phyloP scores from a whole-genome alignment of 2,888 invertebrate genomes.

The Ptychoptera contaminata region DNA sequence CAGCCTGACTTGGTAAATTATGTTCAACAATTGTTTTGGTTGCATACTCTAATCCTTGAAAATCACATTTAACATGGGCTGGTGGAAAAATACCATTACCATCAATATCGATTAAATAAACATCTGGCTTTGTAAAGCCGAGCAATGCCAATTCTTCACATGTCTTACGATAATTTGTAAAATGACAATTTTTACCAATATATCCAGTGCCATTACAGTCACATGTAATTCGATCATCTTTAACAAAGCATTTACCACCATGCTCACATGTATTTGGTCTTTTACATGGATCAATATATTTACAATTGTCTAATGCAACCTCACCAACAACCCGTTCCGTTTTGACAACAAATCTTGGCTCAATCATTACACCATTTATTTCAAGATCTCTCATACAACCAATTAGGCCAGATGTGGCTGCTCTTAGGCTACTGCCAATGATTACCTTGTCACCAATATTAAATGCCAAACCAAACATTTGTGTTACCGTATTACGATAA shows the following conservation, averaged over 20 bases:
- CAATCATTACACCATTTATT: constrained; percentile 66
- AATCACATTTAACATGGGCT: constrained; percentile 82
- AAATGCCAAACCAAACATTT: constrained; percentile 48
- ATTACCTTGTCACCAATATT: constrained; percentile 54
- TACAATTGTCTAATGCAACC: constrained; percentile 78
- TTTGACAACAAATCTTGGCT: constrained; percentile 66
- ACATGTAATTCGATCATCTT: constrained; percentile 74
- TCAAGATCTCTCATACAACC: constrained; percentile 84
- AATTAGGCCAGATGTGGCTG: constrained; percentile 59
- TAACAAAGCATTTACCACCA: constrained; percentile 77
- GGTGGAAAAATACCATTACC: constrained; percentile 86
- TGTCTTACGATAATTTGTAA: constrained; percentile 78
- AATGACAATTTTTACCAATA: constrained; percentile 87
- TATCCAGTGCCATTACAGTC: constrained; percentile 85
- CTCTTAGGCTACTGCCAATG: constrained; percentile 65
- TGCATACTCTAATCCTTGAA: constrained; percentile 69
- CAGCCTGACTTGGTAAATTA: constrained; percentile 79
- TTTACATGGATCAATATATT: constrained; percentile 77
- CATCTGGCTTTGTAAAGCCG: constrained; percentile 78
- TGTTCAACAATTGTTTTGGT: constrained; percentile 84
- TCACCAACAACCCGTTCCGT: constrained; percentile 74
- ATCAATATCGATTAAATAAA: constrained; percentile 85
- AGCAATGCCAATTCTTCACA: constrained; percentile 82
- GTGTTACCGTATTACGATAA: constrained; percentile 52
- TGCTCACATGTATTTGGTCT: constrained; percentile 86